Conservation (phyloP, 2,113 vertebrate genomes). For the Petromus typicus region DNA sequence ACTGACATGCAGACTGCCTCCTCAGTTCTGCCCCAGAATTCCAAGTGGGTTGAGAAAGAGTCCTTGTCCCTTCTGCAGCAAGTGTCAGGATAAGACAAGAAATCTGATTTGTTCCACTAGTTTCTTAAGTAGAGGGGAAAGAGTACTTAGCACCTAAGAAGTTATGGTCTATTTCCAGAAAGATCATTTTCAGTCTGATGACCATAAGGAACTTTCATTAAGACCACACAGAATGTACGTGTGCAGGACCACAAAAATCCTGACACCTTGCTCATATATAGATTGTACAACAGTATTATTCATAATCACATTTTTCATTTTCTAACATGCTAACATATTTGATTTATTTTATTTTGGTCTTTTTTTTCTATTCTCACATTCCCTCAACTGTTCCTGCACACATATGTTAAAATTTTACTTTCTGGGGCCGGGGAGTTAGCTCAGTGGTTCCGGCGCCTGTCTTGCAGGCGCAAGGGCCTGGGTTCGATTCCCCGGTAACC, state of each 20-base stretch:
- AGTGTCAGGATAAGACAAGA: background rate
- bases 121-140: background rate
- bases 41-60: background rate
- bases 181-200: background rate
- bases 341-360: background rate
- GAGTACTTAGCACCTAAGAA: too few species aligned
- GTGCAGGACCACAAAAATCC: background rate
- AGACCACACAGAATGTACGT: background rate
- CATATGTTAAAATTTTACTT: too few species aligned
- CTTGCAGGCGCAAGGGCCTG: too few species aligned
- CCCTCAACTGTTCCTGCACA: background rate
- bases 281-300: background rate
- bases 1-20: background rate
- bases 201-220: background rate
- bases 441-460: too few species aligned
- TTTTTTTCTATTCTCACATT: background rate
- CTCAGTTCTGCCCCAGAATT: accelerated
- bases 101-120: background rate
- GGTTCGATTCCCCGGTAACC: too few species aligned
- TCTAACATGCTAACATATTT: background rate
- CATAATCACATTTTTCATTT: background rate
- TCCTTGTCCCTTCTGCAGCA: background rate
- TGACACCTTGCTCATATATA: background rate
- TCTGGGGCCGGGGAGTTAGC: too few species aligned
- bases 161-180: background rate